Percentiles rank a stretch among this genome's conserved stretches.
These are phyloP conservation scores for Trichogramma dendrolimi DNA, from an alignment of 2,888 invertebrate species.

Conservation along the genomic window DNA sequence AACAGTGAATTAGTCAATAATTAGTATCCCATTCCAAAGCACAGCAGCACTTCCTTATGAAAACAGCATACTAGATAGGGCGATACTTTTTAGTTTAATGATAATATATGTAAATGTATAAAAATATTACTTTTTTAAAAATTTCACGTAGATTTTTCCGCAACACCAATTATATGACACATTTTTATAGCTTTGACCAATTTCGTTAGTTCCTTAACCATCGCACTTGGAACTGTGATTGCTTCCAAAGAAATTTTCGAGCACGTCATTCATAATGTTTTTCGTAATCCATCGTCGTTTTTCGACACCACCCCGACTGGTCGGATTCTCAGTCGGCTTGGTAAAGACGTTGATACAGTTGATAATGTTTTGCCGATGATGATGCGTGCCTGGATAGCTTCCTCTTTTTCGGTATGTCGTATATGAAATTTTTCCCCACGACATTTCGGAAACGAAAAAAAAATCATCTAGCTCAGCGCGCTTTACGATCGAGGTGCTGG, in stretches of 20 bases:
- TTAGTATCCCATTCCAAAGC: too few relatives aligned
- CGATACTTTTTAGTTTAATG: neutral
- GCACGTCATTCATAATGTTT: conserved; percentile 56
- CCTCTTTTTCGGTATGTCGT: conserved; percentile 42
- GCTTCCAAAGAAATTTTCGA: conserved; percentile 62
- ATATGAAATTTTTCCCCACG: too few relatives aligned
- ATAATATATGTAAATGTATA: conserved; percentile 12
- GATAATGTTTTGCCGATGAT: conserved; percentile 61
- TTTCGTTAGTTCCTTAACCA: conserved; percentile 56
- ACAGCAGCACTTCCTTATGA: neutral
- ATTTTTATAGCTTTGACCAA: conserved; percentile 53
- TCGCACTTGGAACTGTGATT: conserved; percentile 59
- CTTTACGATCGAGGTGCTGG: too few relatives aligned
- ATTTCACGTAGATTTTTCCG: neutral
- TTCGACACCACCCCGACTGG: conserved; percentile 69
- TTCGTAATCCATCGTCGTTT: conserved; percentile 65
- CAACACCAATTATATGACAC: conserved; percentile 21
- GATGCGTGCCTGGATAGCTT: conserved; percentile 52
- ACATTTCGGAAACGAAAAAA: too few relatives aligned
- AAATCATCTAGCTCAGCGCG: too few relatives aligned
- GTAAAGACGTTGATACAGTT: conserved; percentile 64
- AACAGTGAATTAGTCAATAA: conserved; percentile 11
- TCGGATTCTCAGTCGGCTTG: conserved; percentile 66
- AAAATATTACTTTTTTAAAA: conserved; percentile 3
- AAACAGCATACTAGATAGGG: neutral